phyloP scores from a whole-genome alignment of 2,888 invertebrate species.

The Pristionchus fissidentatus region DNA sequence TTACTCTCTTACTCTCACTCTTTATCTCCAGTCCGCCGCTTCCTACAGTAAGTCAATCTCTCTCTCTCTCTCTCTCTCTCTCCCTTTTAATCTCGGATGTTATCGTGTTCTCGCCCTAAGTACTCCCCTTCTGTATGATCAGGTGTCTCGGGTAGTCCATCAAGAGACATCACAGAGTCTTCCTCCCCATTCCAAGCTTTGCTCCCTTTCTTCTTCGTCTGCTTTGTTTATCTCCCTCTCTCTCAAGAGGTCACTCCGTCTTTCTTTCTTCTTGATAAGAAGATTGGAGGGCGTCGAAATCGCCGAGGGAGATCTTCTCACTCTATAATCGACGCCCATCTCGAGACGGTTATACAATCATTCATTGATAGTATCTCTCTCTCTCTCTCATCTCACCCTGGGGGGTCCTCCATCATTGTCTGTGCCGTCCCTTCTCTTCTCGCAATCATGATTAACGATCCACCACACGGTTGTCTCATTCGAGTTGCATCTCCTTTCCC shows the following conservation, averaged over 20 bases:
- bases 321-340: conserved; percentile 24
- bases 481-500: not conserved
- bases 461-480: conserved; percentile 38
- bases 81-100: conserved; percentile 1
- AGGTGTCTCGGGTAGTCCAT: conserved; percentile 16
- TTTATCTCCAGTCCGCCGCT: not conserved
- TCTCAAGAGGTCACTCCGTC: conserved; percentile 27
- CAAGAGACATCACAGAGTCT: conserved; percentile 34
- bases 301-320: conserved; percentile 23
- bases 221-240: conserved; percentile 43
- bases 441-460: conserved; percentile 46
- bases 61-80: not conserved
- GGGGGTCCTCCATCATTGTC: conserved; percentile 26
- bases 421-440: not conserved
- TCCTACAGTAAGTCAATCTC: not conserved
- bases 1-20: not conserved
- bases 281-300: conserved; percentile 34
- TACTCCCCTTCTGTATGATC: conserved; percentile 36
- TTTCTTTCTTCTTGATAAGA: conserved; percentile 9
- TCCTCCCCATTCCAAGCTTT: not conserved
- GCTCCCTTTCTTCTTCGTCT: not conserved
- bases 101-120: conserved; percentile 10
- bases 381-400: conserved; percentile 5
- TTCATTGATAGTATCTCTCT: conserved; percentile 39
- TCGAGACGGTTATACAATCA: conserved; percentile 39